phyloP scores from a whole-genome alignment of 1,140 invertebrate species.

The Apis dorsata region DNA sequence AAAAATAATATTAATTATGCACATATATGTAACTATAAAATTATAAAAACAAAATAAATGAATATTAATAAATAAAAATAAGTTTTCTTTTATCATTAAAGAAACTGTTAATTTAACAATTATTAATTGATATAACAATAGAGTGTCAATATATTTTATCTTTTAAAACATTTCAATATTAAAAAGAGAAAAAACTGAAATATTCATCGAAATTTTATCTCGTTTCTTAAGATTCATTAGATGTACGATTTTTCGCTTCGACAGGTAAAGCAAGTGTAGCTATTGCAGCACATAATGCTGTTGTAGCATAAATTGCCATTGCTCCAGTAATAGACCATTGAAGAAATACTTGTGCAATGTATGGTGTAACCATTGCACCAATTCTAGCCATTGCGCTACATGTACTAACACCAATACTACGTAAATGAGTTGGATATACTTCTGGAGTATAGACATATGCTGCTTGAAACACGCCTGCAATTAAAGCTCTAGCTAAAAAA shows the following conservation, averaged over 20 bases:
- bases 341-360: conserved; percentile 92
- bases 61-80: conserved; percentile 21
- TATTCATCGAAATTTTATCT: conserved; percentile 22
- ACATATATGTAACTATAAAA: conserved; percentile 25
- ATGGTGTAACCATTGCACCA: conserved; percentile 95
- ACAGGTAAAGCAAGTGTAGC: conserved; percentile 89
- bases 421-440: conserved; percentile 94
- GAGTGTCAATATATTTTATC: background rate
- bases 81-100: background rate
- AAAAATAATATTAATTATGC: conserved; percentile 7
- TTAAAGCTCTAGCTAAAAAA: conserved; percentile 94
- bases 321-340: conserved; percentile 87
- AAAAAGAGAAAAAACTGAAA: background rate
- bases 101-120: background rate
- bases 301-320: conserved; percentile 86
- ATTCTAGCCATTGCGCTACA: conserved; percentile 94
- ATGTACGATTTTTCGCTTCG: conserved; percentile 88
- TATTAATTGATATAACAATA: background rate
- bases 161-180: conserved; percentile 14
- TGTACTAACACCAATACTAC: conserved; percentile 92
- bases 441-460: conserved; percentile 98
- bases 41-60: conserved; percentile 36
- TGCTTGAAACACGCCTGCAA: conserved; percentile 96
- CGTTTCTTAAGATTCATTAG: conserved; percentile 78
- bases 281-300: conserved; percentile 87